A percentile compares a stretch with the other conserved stretches of the same genome.
Evolutionary conservation across 2,797 vertebrate species (phyloP).

Genomic region (Crocodylus rhombifer): DNA sequence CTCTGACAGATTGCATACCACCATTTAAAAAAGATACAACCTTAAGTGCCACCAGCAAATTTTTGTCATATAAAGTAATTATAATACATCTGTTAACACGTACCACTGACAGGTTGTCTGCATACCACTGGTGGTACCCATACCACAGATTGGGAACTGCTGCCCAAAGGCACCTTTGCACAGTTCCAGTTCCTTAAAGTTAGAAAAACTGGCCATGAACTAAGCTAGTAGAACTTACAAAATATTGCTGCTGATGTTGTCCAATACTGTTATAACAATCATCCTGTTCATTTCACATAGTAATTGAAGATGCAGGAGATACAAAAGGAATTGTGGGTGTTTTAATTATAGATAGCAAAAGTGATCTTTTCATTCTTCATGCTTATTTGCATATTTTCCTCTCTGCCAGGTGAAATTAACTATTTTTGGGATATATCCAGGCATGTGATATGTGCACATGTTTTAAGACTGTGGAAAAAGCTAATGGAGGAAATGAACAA

Average conservation of each 20-base stretch:
- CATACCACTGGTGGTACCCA: too few species aligned
- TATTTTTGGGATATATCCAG: too few species aligned
- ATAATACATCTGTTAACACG: too few species aligned
- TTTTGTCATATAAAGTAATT: too few species aligned
- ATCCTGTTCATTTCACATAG: constrained; percentile 9
- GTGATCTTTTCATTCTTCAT: background rate
- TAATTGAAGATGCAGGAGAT: background rate
- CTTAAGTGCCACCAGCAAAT: too few species aligned
- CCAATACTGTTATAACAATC: background rate
- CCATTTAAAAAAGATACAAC: too few species aligned
- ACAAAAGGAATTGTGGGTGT: background rate
- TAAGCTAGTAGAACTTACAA: constrained; percentile 12
- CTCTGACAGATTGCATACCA: too few species aligned
- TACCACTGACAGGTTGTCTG: too few species aligned
- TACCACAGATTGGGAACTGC: too few species aligned
- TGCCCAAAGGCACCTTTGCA: background rate
- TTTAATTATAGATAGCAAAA: background rate
- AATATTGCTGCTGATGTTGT: constrained; percentile 18
- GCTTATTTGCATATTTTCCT: background rate
- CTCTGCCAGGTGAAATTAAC: too few species aligned
- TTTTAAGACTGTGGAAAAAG: background rate
- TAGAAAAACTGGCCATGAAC: background rate
- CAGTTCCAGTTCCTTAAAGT: background rate
- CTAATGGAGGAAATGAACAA: background rate
- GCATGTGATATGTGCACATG: too few species aligned